A percentile compares a stretch with the other conserved stretches of the same genome.
Conservation (phyloP, 1,140 invertebrate genomes). For the Agrilus planipennis region DNA sequence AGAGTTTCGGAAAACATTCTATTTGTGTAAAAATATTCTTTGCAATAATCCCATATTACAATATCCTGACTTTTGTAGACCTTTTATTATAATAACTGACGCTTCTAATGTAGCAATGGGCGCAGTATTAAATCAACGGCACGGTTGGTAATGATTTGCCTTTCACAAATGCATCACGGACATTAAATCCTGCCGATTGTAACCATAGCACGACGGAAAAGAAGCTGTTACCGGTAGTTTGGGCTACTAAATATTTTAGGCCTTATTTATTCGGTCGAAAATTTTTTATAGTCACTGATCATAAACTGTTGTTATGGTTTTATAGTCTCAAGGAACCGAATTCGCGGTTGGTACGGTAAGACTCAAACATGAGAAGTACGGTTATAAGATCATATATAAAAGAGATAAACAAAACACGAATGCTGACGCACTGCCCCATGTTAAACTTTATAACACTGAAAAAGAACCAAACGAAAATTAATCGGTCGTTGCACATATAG, state of each 20-base stretch:
- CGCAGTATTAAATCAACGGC: constrained; percentile 22
- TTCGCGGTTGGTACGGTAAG: constrained; percentile 31
- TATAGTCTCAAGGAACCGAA: constrained; percentile 36
- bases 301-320: constrained; percentile 35
- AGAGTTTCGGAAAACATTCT: constrained; percentile 11
- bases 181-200: constrained; percentile 15
- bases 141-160: constrained; percentile 15
- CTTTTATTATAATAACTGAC: constrained; percentile 25
- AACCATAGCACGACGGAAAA: constrained; percentile 26
- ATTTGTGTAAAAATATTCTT: constrained; percentile 11
- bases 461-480: constrained; percentile 1
- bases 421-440: constrained; percentile 30
- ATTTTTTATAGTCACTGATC: constrained; percentile 38
- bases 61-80: constrained; percentile 12
- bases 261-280: constrained; percentile 33
- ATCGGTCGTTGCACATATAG: constrained; percentile 6
- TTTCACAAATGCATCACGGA: constrained; percentile 14
- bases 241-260: constrained; percentile 28
- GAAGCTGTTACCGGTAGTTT: constrained; percentile 35
- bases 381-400: constrained; percentile 33
- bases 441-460: not conserved
- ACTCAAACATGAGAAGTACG: constrained; percentile 17
- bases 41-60: constrained; percentile 12
- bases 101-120: constrained; percentile 23
- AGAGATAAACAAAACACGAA: constrained; percentile 28